Percentiles rank a stretch among this genome's conserved stretches.
phyloP scores from a whole-genome alignment of 2,113 vertebrate species.

The Eptesicus fuscus region DNA sequence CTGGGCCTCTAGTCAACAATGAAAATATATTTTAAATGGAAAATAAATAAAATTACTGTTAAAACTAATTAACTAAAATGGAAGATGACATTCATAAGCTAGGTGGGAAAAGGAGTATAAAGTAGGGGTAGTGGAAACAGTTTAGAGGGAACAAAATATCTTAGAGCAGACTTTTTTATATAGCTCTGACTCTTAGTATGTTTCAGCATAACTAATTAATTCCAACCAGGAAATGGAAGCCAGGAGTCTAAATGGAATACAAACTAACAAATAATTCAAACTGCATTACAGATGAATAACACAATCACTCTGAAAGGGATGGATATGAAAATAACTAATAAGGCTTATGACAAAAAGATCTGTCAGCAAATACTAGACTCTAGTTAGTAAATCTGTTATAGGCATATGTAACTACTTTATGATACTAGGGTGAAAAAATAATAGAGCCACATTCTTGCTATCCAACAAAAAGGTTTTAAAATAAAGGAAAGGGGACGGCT shows the following conservation, averaged over 20 bases:
- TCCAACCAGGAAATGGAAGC: background rate
- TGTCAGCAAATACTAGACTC: background rate
- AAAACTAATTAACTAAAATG: no score
- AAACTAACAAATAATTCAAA: background rate
- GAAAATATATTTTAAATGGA: no score
- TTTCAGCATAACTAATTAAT: background rate
- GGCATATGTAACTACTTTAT: background rate
- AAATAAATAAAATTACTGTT: no score
- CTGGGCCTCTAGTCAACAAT: no score
- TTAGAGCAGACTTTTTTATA: background rate
- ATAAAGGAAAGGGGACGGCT: background rate
- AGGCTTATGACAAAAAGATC: background rate
- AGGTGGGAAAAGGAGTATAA: background rate
- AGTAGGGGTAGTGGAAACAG: background rate
- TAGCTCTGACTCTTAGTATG: background rate
- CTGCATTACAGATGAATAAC: background rate
- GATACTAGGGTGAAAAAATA: background rate
- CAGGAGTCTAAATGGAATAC: background rate
- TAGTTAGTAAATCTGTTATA: background rate
- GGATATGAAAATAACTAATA: background rate
- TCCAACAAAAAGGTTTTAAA: background rate
- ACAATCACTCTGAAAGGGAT: background rate
- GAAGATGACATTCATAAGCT: background rate
- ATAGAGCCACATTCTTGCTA: background rate
- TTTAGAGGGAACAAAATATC: background rate